phyloP scores from a whole-genome alignment of 1,140 invertebrate species.

The Cyclina sinensis region DNA sequence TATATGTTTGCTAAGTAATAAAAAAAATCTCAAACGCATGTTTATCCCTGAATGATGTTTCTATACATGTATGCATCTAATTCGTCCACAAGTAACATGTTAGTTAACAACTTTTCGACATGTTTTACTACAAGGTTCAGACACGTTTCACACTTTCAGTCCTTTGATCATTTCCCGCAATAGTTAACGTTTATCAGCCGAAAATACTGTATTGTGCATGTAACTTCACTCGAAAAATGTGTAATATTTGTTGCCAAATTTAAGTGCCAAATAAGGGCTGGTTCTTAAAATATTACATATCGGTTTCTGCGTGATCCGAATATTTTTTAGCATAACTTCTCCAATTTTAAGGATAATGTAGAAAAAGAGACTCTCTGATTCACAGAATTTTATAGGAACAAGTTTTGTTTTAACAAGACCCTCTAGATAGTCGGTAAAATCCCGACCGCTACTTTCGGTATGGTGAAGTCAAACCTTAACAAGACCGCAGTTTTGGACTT shows the following conservation, averaged over 20 bases:
- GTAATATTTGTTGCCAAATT: background rate
- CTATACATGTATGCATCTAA: background rate
- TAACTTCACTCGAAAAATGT: background rate
- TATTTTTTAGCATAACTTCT: too few relatives aligned
- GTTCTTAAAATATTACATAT: background rate
- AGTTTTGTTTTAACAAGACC: too few relatives aligned
- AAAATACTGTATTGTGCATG: background rate
- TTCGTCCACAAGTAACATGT: background rate
- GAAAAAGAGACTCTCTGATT: too few relatives aligned
- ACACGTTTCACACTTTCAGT: slow-evolving; percentile 7
- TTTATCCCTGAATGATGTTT: background rate
- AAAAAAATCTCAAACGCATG: background rate
- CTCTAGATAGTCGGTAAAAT: too few relatives aligned
- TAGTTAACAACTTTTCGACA: background rate
- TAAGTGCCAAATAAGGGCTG: background rate
- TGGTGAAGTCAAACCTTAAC: too few relatives aligned
- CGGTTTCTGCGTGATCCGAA: too few relatives aligned
- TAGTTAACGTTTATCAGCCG: background rate
- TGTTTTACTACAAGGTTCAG: background rate
- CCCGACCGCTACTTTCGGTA: too few relatives aligned
- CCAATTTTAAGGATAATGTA: too few relatives aligned
- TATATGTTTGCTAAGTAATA: background rate
- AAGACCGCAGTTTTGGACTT: too few relatives aligned
- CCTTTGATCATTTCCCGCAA: background rate
- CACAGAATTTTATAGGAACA: too few relatives aligned